Evolutionary conservation across 1,140 invertebrate genomes (phyloP), one percentile per base, ranked within the genome.

Genomic region (Pseudomyrmex cubaensis): DNA sequence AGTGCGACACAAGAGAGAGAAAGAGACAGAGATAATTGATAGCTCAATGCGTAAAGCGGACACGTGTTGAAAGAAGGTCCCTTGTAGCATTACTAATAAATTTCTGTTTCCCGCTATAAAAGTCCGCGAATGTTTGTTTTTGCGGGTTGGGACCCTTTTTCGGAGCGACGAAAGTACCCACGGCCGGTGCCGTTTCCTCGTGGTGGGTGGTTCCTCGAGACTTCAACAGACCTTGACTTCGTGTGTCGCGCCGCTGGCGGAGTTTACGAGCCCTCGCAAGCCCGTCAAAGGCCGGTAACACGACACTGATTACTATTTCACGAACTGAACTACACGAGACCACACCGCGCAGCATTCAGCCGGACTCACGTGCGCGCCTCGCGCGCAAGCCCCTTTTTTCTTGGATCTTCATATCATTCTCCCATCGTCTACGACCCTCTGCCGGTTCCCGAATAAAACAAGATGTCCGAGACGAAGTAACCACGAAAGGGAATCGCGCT

Each of bases 211-310:
- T 44, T 89, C 69, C 50, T 13, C 35, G 75, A n/a, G 64, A 87
- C 85, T 89, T 87, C 73, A 48, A 8, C 83, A 77, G 78, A 85
- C 87, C 85, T 82, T 90, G 88, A 83, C 83, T 85, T 84, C 76
- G 84, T 87, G 77, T 87, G 83, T 90, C 87, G 63, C 78, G 78
- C 78, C 74, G 74, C 69, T 57, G 44, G 50, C 44, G 56, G 67
- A 54, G 73, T 89, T 90, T 90, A 89, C 85, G 88, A 89, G 83
- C 77, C 74, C 80, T 89, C 64, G 88, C 85, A 66, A 84, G 82
- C 74, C 88, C 88, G 87, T 90, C 88, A 89, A 90, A 90, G 88
- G 73, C 35, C 77, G 61, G 88, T 85, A 90, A 90, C 77, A 46
- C 62, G 80, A 90, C 83, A 86, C 84, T 90, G 84, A 90, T 90